Percentiles rank a stretch among this genome's conserved stretches.
Evolutionary conservation across 2,113 vertebrate genomes (phyloP).

Genomic region (Lates calcarifer): DNA sequence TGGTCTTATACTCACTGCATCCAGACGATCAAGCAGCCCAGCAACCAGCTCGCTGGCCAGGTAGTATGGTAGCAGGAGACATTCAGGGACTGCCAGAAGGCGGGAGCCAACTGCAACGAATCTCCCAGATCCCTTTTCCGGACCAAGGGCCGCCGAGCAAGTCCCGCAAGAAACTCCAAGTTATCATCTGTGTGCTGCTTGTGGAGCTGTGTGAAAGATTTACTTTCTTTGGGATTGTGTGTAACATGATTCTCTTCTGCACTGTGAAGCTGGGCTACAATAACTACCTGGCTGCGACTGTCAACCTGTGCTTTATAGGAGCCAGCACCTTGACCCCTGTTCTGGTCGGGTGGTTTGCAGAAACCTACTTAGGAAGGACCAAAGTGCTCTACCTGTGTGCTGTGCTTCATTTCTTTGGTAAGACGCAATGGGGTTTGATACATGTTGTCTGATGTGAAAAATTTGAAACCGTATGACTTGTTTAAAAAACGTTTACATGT

Average conservation of each 20-base stretch:
- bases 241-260: constrained; percentile 95
- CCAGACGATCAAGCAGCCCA: constrained; percentile 25
- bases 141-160: constrained; percentile 49
- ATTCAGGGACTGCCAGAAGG: constrained; percentile 48
- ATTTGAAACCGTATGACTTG: background rate
- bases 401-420: constrained; percentile 93
- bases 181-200: constrained; percentile 88
- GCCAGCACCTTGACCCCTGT: constrained; percentile 85
- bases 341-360: constrained; percentile 88
- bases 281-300: constrained; percentile 88
- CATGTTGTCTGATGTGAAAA: background rate
- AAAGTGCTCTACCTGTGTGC: constrained; percentile 88
- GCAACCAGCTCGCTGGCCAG: constrained; percentile 31
- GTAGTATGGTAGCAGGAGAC: constrained; percentile 73
- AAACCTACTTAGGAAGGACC: constrained; percentile 85
- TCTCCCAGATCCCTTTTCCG: constrained; percentile 32
- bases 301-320: constrained; percentile 93
- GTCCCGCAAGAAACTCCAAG: constrained; percentile 82
- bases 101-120: constrained; percentile 19
- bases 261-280: constrained; percentile 88
- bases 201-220: constrained; percentile 93
- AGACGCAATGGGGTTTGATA: constrained; percentile 55
- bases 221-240: constrained; percentile 92
- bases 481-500: too few relatives aligned
- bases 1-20: background rate